phyloP scores from a whole-genome alignment of 2,888 invertebrate species.

The Diploptera punctata region DNA sequence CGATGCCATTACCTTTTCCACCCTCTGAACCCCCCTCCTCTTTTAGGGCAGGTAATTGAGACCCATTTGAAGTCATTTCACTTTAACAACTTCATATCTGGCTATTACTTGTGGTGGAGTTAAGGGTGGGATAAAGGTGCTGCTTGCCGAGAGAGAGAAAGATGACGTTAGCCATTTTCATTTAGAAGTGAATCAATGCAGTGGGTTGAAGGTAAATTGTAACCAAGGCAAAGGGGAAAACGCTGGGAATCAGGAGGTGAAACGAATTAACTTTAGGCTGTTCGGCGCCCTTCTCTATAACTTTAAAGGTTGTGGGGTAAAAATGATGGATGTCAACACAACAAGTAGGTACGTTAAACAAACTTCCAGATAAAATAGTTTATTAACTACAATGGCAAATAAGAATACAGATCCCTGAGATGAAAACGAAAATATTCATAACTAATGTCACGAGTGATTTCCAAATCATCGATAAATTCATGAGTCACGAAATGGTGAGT shows the following conservation, averaged over 20 bases:
- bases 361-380: too few relatives aligned
- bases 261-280: constrained; percentile 13
- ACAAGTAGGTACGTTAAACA: too few relatives aligned
- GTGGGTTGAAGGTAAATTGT: constrained; percentile 24
- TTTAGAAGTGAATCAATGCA: constrained; percentile 30
- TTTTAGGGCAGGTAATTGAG: constrained; percentile 46
- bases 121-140: constrained; percentile 37
- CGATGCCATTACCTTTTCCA: constrained; percentile 38
- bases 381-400: too few relatives aligned
- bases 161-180: constrained; percentile 34
- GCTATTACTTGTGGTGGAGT: constrained; percentile 45
- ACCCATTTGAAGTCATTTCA: constrained; percentile 47
- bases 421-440: too few relatives aligned
- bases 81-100: constrained; percentile 47
- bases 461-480: too few relatives aligned
- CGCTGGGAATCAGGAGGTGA: background rate
- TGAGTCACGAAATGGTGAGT: too few relatives aligned
- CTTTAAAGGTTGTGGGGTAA: background rate
- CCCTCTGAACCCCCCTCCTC: constrained; percentile 34
- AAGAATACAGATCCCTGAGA: too few relatives aligned
- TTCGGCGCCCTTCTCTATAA: too few relatives aligned
- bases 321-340: background rate
- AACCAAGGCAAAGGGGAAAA: constrained; percentile 12
- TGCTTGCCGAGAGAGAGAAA: constrained; percentile 3
- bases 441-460: too few relatives aligned